Conservation (phyloP, 2,113 vertebrate species). For the Silurus meridionalis region DNA sequence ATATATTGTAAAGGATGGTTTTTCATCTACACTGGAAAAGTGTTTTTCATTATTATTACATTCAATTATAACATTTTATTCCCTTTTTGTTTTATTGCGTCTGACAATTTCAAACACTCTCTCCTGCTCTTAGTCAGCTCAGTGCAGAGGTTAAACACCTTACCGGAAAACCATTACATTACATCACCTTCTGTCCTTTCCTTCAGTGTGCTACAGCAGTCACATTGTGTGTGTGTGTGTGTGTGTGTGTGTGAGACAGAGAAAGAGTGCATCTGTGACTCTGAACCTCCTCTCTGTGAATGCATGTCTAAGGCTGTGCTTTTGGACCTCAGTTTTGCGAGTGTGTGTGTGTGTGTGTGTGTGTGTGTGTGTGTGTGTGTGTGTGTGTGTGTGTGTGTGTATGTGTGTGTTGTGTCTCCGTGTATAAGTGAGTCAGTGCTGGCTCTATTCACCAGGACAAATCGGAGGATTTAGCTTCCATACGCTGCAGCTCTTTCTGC, state of each 20-base stretch:
- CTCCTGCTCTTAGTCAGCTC: neutral
- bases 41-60: neutral
- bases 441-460: constrained; percentile 51
- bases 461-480: constrained; percentile 53
- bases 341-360: neutral
- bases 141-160: constrained; percentile 37
- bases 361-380: neutral
- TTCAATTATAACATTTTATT: neutral
- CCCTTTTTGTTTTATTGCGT: neutral
- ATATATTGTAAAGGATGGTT: no score
- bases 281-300: constrained; percentile 8
- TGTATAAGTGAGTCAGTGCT: constrained; percentile 40
- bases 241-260: neutral
- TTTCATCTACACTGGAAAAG: neutral
- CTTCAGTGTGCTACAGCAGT: constrained; percentile 13
- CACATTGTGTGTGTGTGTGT: neutral
- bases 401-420: constrained; percentile 1
- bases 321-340: constrained; percentile 8
- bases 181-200: constrained; percentile 9
- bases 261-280: neutral
- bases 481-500: constrained; percentile 49
- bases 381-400: constrained; percentile 28
- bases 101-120: neutral
- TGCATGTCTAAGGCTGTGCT: constrained; percentile 22
- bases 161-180: constrained; percentile 17